Evolutionary conservation across 2,888 invertebrate species (phyloP).

Genomic region (Hypena proboscidalis): DNA sequence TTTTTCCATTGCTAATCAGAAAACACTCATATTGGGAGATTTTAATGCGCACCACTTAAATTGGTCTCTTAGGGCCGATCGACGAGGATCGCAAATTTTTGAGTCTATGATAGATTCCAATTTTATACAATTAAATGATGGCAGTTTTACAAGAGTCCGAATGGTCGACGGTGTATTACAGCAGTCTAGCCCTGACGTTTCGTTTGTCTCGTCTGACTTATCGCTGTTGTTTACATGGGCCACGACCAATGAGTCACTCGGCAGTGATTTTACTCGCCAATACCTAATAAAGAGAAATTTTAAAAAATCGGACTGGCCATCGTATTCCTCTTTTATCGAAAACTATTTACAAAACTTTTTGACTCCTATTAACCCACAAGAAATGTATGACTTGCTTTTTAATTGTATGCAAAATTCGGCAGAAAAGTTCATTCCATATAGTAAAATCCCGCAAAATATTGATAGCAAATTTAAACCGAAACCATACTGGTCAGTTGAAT

Average conservation of each 20-base stretch:
- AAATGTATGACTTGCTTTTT: too few species aligned
- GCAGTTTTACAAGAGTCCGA: slow-evolving; percentile 5
- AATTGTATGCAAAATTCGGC: too few species aligned
- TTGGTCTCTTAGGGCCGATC: background rate
- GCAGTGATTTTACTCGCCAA: background rate
- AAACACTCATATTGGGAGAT: slow-evolving; percentile 1
- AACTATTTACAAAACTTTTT: background rate
- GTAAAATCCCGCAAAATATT: too few species aligned
- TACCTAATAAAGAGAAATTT: background rate
- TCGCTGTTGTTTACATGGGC: background rate
- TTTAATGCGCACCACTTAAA: too few species aligned
- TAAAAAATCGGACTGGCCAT: background rate
- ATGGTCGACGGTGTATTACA: slow-evolving; percentile 2
- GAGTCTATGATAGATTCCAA: slow-evolving; percentile 7
- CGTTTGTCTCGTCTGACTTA: slow-evolving; percentile 5
- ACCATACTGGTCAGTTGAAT: background rate
- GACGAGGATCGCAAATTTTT: background rate
- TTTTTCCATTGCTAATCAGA: slow-evolving; percentile 1
- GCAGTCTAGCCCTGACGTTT: slow-evolving; percentile 3
- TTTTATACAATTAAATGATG: slow-evolving; percentile 5
- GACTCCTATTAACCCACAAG: background rate
- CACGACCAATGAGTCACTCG: background rate
- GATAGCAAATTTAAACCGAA: background rate
- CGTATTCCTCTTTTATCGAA: background rate
- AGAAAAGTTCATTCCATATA: too few species aligned